Base-by-base conservation (phyloP, 2,888 invertebrate species). In the Phania funesta region DNA sequence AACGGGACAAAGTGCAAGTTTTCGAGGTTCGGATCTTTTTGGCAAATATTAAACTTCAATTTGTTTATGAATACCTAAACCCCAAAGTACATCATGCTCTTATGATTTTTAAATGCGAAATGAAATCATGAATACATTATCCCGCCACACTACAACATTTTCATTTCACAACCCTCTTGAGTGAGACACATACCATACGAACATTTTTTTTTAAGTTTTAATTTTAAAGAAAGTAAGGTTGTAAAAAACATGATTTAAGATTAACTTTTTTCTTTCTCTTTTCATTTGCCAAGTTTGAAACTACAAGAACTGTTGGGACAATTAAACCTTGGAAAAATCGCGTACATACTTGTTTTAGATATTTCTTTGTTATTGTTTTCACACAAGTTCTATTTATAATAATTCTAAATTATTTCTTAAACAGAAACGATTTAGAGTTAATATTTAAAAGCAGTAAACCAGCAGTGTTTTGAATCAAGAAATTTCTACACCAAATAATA, bases 341-440 rank as follows among this genome's bases (percentile, higher is more conserved):
- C 67, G 67, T 85, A 56, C 84, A 86, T 77, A 80, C 83, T 76
- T 87, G 86, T 84, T 83, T 87, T 75, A 87, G 87, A 86, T 87
- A 87, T 86, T 85, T 86, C 70, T 85, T 87, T 78, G 83, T 85
- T 65, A 84, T 87, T 26, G 64, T 88, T 68, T 54, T 88, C 20
- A 85, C 84, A 68, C 87, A 87, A 83, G 62, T 87, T 48, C 48
- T 87, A 22, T 83, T 88, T 64, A 84, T 85, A 32, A 81, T 86
- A 38, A 71, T 86, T 62, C 68, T 87, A 50, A 86, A 87, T 80
- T 87, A 86, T 81, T 83, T 86, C 48, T 83, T 89, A 83, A 84
- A 71, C 13, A 84, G 84, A 58, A 86, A 88, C 83, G 86, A 88
- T 85, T 84, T 88, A 83, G 86, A 88, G 82, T 77, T 89, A 58